Percentiles rank a stretch among this genome's conserved stretches.
Evolutionary conservation across 2,888 invertebrate species (phyloP).

Genomic region (Electrophaes corylata): DNA sequence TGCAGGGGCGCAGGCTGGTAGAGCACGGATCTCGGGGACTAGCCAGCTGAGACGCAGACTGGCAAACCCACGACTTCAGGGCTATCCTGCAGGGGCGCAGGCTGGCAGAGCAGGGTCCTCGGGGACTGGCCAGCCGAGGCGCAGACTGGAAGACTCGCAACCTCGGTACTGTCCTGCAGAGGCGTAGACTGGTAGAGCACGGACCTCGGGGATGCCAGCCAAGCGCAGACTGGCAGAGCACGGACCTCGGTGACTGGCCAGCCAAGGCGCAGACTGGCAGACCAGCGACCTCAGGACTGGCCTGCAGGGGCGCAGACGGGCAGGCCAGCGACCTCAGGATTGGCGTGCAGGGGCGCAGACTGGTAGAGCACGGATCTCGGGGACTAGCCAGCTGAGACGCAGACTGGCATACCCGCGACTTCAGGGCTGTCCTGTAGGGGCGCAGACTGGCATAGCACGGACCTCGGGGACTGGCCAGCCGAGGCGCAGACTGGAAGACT

Average conservation of each 20-base stretch:
- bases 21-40: not conserved
- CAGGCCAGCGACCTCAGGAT: not conserved
- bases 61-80: not conserved
- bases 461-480: constrained; percentile 2
- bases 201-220: not conserved
- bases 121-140: not conserved
- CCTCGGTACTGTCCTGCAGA: constrained; percentile 4
- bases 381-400: not conserved
- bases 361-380: not conserved
- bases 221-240: constrained; percentile 1
- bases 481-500: constrained; percentile 4
- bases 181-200: constrained; percentile 1
- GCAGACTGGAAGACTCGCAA: constrained; percentile 1
- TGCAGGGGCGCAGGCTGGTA: constrained; percentile 3
- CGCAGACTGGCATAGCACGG: not conserved
- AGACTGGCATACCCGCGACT: constrained; percentile 1
- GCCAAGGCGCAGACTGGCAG: not conserved
- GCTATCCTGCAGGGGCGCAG: not conserved
- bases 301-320: constrained; percentile 1
- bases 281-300: not conserved
- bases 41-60: constrained; percentile 5
- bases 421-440: not conserved
- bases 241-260: not conserved
- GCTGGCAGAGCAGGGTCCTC: not conserved
- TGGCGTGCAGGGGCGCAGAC: constrained; percentile 1